Evolutionary conservation across 2,797 vertebrate genomes (phyloP), one percentile per base, ranked within the genome.

Genomic region (Acanthornis magna): DNA sequence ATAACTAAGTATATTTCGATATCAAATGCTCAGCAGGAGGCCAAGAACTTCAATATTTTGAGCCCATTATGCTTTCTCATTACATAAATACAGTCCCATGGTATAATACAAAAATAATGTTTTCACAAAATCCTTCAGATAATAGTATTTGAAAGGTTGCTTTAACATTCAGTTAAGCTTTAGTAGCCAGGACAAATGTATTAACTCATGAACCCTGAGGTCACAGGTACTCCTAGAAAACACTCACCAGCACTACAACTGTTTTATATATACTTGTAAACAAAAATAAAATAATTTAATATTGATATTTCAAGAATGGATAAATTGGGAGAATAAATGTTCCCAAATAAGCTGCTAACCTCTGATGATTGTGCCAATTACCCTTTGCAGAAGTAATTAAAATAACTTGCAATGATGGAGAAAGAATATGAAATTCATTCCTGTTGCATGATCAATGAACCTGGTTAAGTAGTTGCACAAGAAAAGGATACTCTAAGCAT

Each of bases 31-130:
- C 84, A 89, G 63, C 77, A 91, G 81, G 91, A 96, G 50, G 89
- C 91, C 92, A 96, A 89, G 66, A 96, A 78, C 58, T 89, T 88
- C 92, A 94, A 91, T 97, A 96, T 95, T 96, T 92, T 96, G 85
- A 96, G 62, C 43, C 82, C 63, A 62, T 89, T 88, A 82, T 83
- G 90, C 6, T 78, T 94, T 78, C 66, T 75, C 82, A 92, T 96
- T 96, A 86, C 54, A 86, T 91, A 96, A 96, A 95, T 88, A 91
- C 34, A 87, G 16, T 43, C 77, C 38, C 23, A 5, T 40, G n/a
- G 63, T 90, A 92, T 55, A 91, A 94, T 77, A 76, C 47, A 96
- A 96, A 91, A 61, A 42, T 67, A 79, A 40, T 85, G 34, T 81
- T 95, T 89, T 95, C 83, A 93, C 87, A 63, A 84, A 97, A 96